Evolutionary conservation across 2,113 vertebrate species (phyloP).

Genomic region (Tragelaphus scriptus): DNA sequence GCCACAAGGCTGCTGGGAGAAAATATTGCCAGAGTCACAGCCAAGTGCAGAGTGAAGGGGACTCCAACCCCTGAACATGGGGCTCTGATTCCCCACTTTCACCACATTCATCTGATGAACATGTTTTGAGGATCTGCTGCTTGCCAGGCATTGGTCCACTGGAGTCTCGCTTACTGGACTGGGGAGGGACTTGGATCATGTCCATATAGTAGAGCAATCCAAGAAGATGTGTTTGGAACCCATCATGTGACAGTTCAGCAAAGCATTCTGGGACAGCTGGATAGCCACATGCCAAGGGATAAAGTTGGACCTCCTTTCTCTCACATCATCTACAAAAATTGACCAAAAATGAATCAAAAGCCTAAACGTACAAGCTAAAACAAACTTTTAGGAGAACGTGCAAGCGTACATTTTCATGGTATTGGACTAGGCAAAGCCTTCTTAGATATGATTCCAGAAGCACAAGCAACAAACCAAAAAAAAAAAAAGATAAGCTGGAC

Average conservation of each 20-base stretch:
- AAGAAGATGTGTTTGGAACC: neutral
- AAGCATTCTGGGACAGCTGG: neutral
- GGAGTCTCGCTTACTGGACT: neutral
- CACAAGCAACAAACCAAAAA: neutral
- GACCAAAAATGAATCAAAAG: neutral
- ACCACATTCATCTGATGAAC: neutral
- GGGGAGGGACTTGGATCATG: neutral
- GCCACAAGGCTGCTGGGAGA: neutral
- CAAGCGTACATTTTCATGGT: neutral
- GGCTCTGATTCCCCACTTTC: neutral
- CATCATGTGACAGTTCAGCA: neutral
- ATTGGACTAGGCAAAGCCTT: neutral
- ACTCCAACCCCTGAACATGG: neutral
- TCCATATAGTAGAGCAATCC: fast-evolving
- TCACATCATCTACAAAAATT: neutral
- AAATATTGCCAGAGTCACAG: neutral
- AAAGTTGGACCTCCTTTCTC: neutral
- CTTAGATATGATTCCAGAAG: neutral
- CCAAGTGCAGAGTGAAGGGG: fast-evolving
- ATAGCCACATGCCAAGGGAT: neutral
- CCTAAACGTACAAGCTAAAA: neutral
- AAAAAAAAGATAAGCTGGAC: neutral
- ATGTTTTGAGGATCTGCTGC: neutral
- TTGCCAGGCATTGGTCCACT: neutral
- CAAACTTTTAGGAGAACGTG: neutral